Evolutionary conservation across 2,113 vertebrate genomes (phyloP), one percentile per base, ranked within the genome.

Genomic region (Chaetorhynchus papuensis): DNA sequence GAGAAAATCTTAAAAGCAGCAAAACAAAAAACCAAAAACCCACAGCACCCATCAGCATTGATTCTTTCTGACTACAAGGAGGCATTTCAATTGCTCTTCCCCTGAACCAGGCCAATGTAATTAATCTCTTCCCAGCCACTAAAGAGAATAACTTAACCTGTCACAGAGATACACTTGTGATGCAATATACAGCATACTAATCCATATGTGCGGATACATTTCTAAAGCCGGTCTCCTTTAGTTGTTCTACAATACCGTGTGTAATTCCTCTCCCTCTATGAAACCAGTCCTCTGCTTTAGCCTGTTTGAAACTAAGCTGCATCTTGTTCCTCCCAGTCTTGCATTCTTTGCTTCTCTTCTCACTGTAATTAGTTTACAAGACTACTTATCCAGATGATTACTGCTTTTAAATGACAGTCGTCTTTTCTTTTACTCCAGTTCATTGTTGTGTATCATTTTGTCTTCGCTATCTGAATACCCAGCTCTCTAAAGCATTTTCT

Each of bases 311-410:
- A 95, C 56, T 47, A 91, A 95, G 83, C 74, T 74, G 59, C 50
- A 75, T 76, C 69, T 93, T 69, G 74, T 50, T 75, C 79, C 54
- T 71, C 71, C 69, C 61, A 78, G n/a, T 74, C 83, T 83, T 68
- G 87, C 61, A 89, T 92, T 97, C 90, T 90, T 79, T 82, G 72
- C 69, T 84, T 85, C 72, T 94, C 86, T 81, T 90, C 89, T 92
- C 80, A 85, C 59, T 90, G 81, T 71, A 96, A 94, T 95, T 96
- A 94, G 88, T 96, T 94, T 84, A 95, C 78, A 94, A 94, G 76
- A 93, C 89, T 86, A 95, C 83, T 97, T 94, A 95, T 77, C 61
- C 87, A 95, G 78, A 93, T 94, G 95, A 94, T 95, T 91, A 45
- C 72, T 94, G 88, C 72, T 96, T 97, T 86, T 87, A 82, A 91